phyloP scores from a whole-genome alignment of 92 coral and sea anemone species.

The Desmophyllum pertusum region DNA sequence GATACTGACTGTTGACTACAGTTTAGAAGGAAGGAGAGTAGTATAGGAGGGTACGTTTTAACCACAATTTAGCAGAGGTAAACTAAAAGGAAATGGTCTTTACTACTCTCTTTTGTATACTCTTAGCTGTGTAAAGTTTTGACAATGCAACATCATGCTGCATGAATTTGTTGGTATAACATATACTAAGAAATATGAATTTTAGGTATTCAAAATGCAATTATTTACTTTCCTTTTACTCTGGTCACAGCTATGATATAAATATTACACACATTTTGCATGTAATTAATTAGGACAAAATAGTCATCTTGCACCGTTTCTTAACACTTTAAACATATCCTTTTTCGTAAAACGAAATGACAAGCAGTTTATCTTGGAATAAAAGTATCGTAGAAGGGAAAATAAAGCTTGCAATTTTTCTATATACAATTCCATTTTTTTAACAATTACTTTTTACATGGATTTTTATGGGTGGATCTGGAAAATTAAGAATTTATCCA shows the following conservation, averaged over 20 bases:
- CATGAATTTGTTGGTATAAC: not conserved
- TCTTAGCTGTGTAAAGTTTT: not conserved
- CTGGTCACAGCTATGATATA: not conserved
- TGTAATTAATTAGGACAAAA: not conserved
- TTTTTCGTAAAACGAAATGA: not conserved
- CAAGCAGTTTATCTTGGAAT: not conserved
- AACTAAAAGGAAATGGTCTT: too few relatives aligned
- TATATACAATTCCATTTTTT: not conserved
- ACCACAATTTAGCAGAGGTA: not conserved
- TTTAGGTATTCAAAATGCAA: conserved; percentile 1
- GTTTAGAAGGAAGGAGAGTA: not conserved
- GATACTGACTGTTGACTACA: not conserved
- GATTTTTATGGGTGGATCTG: conserved; percentile 1
- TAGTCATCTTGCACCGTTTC: not conserved
- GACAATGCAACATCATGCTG: not conserved
- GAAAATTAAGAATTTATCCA: not conserved
- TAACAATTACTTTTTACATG: not conserved
- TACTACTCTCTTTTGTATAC: not conserved
- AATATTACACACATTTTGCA: not conserved
- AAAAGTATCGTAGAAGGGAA: not conserved
- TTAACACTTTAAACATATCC: not conserved
- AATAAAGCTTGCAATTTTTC: conserved; percentile 8
- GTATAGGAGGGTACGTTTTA: not conserved
- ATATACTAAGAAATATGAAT: not conserved
- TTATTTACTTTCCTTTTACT: not conserved